Evolutionary conservation across 2,888 invertebrate species (phyloP).

Genomic region (Amphipoea oculea): DNA sequence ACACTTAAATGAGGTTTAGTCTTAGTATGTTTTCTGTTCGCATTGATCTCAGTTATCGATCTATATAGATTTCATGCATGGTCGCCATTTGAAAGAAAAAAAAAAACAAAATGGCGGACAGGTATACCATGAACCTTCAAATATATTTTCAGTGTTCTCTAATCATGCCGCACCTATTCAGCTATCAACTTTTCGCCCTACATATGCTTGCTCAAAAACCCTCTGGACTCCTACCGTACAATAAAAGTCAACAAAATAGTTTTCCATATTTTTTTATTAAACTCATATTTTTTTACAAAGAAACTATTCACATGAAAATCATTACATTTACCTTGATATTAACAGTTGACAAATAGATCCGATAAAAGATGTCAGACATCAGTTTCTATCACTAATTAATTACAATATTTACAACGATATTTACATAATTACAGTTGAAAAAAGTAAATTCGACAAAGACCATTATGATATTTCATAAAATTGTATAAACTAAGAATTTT

Average conservation of each 20-base stretch:
- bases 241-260: slow-evolving; percentile 41
- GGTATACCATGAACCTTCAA: no score
- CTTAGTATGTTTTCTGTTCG: no score
- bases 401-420: slow-evolving; percentile 75
- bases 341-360: slow-evolving; percentile 85
- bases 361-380: slow-evolving; percentile 88
- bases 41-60: no score
- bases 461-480: slow-evolving; percentile 69
- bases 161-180: no score
- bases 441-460: slow-evolving; percentile 76
- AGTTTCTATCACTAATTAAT: slow-evolving; percentile 72
- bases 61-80: no score
- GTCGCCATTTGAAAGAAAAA: no score
- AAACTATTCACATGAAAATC: slow-evolving; percentile 88
- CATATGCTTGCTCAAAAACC: no score
- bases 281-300: slow-evolving; percentile 86
- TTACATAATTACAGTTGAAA: slow-evolving; percentile 73
- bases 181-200: no score
- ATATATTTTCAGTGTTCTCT: no score
- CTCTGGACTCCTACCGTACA: neutral
- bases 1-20: no score
- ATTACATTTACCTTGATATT: slow-evolving; percentile 86
- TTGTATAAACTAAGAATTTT: slow-evolving; percentile 55
- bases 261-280: slow-evolving; percentile 79
- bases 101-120: no score